phyloP scores from a whole-genome alignment of 2,113 vertebrate genomes.

The Pristiophorus japonicus region DNA sequence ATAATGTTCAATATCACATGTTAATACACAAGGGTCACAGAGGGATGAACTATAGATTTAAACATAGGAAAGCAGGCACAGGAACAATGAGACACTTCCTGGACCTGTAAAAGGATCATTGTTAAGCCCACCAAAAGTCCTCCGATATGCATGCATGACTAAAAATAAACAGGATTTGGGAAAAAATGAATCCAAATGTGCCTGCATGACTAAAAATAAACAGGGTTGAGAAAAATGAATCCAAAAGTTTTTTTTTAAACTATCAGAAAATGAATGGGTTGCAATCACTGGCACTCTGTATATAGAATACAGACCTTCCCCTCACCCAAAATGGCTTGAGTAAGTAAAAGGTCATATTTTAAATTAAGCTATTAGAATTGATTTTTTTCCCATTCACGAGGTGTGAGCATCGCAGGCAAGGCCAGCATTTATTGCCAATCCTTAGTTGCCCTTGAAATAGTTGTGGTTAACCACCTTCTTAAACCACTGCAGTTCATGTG shows the following conservation, averaged over 20 bases:
- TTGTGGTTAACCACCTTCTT: too few species aligned
- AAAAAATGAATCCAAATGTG: neutral
- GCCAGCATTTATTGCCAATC: too few species aligned
- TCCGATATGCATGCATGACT: neutral
- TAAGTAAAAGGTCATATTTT: neutral
- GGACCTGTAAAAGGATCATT: neutral
- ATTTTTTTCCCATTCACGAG: neutral
- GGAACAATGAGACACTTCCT: neutral
- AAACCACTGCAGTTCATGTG: too few species aligned
- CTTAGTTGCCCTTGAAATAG: too few species aligned
- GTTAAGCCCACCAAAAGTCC: neutral
- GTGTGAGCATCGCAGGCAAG: too few species aligned
- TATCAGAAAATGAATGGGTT: neutral
- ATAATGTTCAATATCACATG: neutral
- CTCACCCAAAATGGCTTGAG: neutral
- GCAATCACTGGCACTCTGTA: neutral
- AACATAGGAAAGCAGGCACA: neutral
- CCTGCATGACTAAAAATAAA: neutral
- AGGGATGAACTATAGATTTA: neutral
- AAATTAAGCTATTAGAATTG: neutral
- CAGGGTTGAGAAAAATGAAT: neutral
- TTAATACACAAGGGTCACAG: neutral
- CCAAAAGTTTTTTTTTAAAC: too few species aligned
- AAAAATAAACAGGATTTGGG: neutral
- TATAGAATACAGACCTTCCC: neutral